Conservation (phyloP, 2,888 invertebrate species). For the Mythimna impura region DNA sequence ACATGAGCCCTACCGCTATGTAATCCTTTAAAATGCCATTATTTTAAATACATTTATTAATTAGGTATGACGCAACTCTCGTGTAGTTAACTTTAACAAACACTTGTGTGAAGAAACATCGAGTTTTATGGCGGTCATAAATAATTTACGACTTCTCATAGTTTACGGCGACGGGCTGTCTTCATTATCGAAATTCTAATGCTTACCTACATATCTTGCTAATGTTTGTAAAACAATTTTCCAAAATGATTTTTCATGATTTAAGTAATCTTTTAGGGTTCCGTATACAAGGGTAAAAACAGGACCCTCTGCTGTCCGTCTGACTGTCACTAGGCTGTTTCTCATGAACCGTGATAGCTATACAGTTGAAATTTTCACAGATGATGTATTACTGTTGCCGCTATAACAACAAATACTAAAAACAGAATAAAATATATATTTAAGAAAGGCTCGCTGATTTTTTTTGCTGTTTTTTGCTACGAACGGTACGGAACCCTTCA, state of each 20-base stretch:
- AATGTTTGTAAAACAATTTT: constrained; percentile 22
- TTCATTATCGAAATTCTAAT: constrained; percentile 60
- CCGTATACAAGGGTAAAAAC: no score
- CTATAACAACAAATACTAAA: no score
- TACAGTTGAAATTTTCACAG: no score
- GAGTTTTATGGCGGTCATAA: constrained; percentile 74
- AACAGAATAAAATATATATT: no score
- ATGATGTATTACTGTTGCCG: no score
- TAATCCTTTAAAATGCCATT: not conserved
- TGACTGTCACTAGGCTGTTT: no score
- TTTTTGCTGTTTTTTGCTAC: no score
- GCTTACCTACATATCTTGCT: constrained; percentile 25
- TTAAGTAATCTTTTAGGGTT: not conserved
- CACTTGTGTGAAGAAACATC: constrained; percentile 70
- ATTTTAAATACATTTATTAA: constrained; percentile 53
- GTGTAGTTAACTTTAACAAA: constrained; percentile 70
- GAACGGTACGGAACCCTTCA: no score
- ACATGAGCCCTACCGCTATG: no score
- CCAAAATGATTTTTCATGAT: not conserved
- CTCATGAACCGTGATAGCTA: no score
- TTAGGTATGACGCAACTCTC: constrained; percentile 66
- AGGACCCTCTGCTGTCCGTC: no score
- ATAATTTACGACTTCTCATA: constrained; percentile 74
- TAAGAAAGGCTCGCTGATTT: no score
- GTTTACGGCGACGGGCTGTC: constrained; percentile 69